These are phyloP conservation scores for Meleagris gallopavo DNA, from an alignment of 2,113 vertebrate genomes.

Conservation along the genomic window DNA sequence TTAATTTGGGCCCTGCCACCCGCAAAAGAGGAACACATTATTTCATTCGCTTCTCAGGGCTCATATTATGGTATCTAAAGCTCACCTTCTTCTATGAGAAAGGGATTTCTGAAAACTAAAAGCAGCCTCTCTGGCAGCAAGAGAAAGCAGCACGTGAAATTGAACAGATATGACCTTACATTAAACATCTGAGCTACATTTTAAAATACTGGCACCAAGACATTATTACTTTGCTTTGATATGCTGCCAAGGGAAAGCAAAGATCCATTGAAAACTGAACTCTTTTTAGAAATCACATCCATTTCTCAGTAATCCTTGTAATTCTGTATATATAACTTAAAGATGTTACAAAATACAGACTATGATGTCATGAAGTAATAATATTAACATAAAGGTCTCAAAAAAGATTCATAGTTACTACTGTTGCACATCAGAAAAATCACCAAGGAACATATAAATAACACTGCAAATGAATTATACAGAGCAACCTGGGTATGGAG, in stretches of 20 bases:
- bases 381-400: background rate
- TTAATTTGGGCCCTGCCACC: background rate
- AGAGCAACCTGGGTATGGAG: background rate
- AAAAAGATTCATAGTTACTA: background rate
- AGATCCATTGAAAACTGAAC: conserved; percentile 16
- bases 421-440: background rate
- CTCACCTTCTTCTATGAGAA: background rate
- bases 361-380: background rate
- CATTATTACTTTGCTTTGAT: conserved; percentile 50
- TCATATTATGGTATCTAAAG: background rate
- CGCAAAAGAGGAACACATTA: background rate
- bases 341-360: background rate
- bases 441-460: background rate
- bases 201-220: conserved; percentile 15
- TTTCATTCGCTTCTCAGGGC: background rate
- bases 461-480: background rate
- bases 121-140: background rate
- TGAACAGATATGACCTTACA: conserved; percentile 26
- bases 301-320: conserved; percentile 9
- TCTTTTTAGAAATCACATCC: background rate
- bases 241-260: conserved; percentile 26
- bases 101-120: conserved; percentile 28
- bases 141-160: conserved; percentile 21
- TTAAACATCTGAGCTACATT: conserved; percentile 45
- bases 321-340: background rate